Evolutionary conservation across 2,113 vertebrate genomes (phyloP), one percentile per base, ranked within the genome.

Genomic region (Tragelaphus imberbis): DNA sequence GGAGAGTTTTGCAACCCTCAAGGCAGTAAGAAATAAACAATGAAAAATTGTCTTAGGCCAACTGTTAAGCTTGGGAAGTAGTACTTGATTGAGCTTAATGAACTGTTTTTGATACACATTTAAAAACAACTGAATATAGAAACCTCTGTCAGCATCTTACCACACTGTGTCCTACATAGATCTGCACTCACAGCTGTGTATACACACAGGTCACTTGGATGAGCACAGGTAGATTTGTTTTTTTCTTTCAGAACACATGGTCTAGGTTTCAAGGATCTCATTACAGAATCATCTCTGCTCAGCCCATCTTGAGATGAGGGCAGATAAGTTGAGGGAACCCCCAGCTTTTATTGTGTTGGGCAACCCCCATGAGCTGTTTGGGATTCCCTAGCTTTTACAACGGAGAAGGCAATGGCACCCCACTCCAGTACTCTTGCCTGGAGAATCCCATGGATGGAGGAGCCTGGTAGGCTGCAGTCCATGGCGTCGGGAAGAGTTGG

Each of bases 271-370:
- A 89, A 12, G 51, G 51, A 40, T 61, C 25, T 84, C 56, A 2
- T 93, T 94, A 75, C 33, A 28, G 30, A n/a, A 59, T 91, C 68
- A 21, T 30, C 71, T 75, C n/a, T 96, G 15, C 55, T 65, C 28
- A 21, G 58, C 44, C 51, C n/a, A 2, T 86, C 33, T 80, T 84
- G 71, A 51, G 27, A 36, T 90, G n/a, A 25, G n/a, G 23, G 23
- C n/a, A 58, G 12, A 53, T 21, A 88, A 75, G 33, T 27, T 88
- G 28, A 68, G 17, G 61, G 19, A 61, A 84, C 2, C 16, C 47
- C 28, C 79, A 19, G 4, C 28, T 21, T 71, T 36, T 51, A 51
- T 21, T 15, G 33, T 81, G 21, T 71, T 90, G 68, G 47, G 47
- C 75, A 90, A 33, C 3, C 14, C 7, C n/a, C 23, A 2, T 14